Base-by-base conservation (phyloP, 1,140 invertebrate species). In the Parasteatoda tepidariorum region DNA sequence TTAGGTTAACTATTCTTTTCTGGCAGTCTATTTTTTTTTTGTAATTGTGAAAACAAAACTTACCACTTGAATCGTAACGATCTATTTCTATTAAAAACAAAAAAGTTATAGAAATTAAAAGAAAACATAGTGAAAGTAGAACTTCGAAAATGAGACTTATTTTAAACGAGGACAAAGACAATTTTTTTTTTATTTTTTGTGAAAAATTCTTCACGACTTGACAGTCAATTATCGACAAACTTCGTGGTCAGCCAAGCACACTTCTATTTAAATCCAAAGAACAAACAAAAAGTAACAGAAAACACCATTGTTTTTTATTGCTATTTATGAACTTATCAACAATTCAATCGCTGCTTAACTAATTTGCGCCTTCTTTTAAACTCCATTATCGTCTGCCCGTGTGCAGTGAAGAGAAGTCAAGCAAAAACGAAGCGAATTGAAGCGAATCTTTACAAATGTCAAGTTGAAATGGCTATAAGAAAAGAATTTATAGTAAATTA, bases 311-410 rank as follows among this genome's bases (percentile, higher is more conserved):
- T 55, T 55, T 30, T 71, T 71, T 7, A 26, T 34, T 18, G 33
- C 26, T 24, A n/a, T 38, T 11, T n/a, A n/a, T n/a, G n/a, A n/a
- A n/a, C n/a, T n/a, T n/a, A n/a, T n/a, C n/a, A n/a, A n/a, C n/a
- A n/a, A 68, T 68, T 33, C 28, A 33, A 41, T 38, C 33, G 66
- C 22, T 34, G 9, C 9, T 13, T 24, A 71, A 30, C 48, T 54
- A 55, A 71, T 71, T 55, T 55, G 33, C 68, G 18, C 48, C 26
- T 68, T 48, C 38, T 48, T 68, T 48, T 41, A 48, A 38, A 4
- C 38, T 55, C 26, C 48, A 71, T 71, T 71, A 71, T 55, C 28
- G 41, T 71, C 68, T 55, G 68, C 68, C 18, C 38, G 38, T 71
- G 68, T 48, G 54, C 41, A 30, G 26, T 71, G 41, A 71, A 55